These are phyloP conservation scores for Orthonyx spaldingii DNA, from an alignment of 2,113 vertebrate genomes.

Conservation along the genomic window DNA sequence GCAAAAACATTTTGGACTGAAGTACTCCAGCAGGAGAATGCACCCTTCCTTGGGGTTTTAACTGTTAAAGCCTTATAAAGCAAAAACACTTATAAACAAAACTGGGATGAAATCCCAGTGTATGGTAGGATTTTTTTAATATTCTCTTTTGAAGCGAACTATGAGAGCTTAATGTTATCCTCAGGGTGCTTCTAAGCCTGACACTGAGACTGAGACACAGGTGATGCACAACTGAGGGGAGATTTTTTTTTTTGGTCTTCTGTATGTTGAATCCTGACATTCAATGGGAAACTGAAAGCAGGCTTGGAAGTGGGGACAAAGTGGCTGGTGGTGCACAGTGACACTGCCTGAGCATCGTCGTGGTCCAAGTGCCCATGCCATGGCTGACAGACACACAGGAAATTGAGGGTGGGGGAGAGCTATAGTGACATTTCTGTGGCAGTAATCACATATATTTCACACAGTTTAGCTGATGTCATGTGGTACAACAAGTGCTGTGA, in stretches of 20 bases:
- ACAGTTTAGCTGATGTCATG: neutral
- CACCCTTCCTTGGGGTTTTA: neutral
- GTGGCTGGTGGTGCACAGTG: neutral
- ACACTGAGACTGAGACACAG: neutral
- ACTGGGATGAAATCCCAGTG: neutral
- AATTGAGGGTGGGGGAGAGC: neutral
- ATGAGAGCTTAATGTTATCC: neutral
- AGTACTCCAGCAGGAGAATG: neutral
- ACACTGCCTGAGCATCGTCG: rapidly evolving
- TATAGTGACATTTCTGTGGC: neutral
- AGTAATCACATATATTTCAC: slow-evolving; percentile 1
- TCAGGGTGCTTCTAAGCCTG: neutral
- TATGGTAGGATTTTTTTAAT: neutral
- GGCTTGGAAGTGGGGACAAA: neutral
- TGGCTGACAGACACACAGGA: rapidly evolving
- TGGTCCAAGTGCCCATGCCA: neutral
- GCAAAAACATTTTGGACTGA: slow-evolving; percentile 51
- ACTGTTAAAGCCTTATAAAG: neutral
- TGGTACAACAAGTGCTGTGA: neutral
- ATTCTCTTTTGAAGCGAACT: neutral
- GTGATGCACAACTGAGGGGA: neutral
- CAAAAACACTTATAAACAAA: neutral
- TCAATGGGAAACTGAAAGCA: neutral
- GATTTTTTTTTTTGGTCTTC: neutral
- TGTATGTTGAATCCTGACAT: rapidly evolving